These are phyloP conservation scores for Xerus rutilus DNA, from an alignment of 2,797 vertebrate genomes.

Conservation along the genomic window DNA sequence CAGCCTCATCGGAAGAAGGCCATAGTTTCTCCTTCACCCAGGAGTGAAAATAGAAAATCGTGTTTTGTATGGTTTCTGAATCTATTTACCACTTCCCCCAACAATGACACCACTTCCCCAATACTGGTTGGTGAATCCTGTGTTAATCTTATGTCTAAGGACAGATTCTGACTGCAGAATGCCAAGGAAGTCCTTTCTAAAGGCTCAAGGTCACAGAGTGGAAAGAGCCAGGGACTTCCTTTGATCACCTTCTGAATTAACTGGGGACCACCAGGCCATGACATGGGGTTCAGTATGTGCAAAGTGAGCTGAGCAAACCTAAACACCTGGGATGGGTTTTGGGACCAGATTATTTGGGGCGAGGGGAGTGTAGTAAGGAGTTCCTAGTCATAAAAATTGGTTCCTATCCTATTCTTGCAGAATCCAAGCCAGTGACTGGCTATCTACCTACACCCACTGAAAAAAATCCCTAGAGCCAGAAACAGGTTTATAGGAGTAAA, in stretches of 20 bases:
- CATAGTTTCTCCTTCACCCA: background rate
- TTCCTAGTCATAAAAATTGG: background rate
- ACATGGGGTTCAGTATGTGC: background rate
- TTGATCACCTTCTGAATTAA: background rate
- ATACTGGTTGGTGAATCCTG: background rate
- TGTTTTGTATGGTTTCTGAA: background rate
- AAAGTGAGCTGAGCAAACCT: background rate
- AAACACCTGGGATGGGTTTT: background rate
- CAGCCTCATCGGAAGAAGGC: background rate
- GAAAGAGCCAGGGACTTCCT: background rate
- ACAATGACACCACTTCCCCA: background rate
- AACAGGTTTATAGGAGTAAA: background rate
- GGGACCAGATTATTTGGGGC: background rate
- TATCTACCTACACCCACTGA: background rate
- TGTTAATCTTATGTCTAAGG: background rate
- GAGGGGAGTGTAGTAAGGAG: background rate
- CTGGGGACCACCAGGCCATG: background rate
- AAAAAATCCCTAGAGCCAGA: background rate
- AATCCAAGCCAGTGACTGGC: background rate
- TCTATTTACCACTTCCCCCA: background rate
- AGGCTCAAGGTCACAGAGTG: background rate
- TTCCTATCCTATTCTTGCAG: background rate
- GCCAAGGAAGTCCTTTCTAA: background rate
- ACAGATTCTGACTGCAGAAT: background rate
- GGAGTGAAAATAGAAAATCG: background rate